phyloP scores from a whole-genome alignment of 2,888 invertebrate genomes.

The Tiphia femorata region DNA sequence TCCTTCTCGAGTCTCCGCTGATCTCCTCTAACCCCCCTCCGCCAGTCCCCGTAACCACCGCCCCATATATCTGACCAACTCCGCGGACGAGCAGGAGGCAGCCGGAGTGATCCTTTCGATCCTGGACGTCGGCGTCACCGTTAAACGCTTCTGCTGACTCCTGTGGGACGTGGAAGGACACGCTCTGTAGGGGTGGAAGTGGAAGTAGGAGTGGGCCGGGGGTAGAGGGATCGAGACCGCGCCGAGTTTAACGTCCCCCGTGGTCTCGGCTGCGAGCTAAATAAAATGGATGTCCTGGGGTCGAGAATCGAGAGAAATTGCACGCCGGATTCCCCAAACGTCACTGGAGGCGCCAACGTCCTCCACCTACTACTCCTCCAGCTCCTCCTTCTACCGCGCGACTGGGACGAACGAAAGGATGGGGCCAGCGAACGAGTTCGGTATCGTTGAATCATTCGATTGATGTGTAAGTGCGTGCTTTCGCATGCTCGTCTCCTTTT shows the following conservation, averaged over 20 bases:
- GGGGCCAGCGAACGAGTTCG: no score
- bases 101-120: slow-evolving; percentile 26
- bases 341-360: slow-evolving; percentile 31
- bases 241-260: slow-evolving; percentile 52
- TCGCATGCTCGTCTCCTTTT: no score
- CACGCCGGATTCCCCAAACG: slow-evolving; percentile 27
- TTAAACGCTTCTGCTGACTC: slow-evolving; percentile 41
- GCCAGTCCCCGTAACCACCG: background rate
- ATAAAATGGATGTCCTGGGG: slow-evolving; percentile 67
- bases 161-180: slow-evolving; percentile 53
- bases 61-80: slow-evolving; percentile 32
- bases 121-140: slow-evolving; percentile 41
- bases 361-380: slow-evolving; percentile 17
- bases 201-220: no score
- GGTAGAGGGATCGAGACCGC: slow-evolving; percentile 3
- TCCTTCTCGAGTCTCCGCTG: slow-evolving; percentile 11
- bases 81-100: slow-evolving; percentile 1
- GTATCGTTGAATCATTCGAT: no score
- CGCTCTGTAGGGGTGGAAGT: no score
- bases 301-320: slow-evolving; percentile 66
- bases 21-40: background rate
- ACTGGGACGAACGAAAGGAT: no score
- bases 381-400: no score
- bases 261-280: slow-evolving; percentile 58
- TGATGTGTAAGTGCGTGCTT: no score